A percentile compares a stretch with the other conserved stretches of the same genome.
Evolutionary conservation across 1,140 invertebrate genomes (phyloP).

Genomic region (Drosophila kikkawai): DNA sequence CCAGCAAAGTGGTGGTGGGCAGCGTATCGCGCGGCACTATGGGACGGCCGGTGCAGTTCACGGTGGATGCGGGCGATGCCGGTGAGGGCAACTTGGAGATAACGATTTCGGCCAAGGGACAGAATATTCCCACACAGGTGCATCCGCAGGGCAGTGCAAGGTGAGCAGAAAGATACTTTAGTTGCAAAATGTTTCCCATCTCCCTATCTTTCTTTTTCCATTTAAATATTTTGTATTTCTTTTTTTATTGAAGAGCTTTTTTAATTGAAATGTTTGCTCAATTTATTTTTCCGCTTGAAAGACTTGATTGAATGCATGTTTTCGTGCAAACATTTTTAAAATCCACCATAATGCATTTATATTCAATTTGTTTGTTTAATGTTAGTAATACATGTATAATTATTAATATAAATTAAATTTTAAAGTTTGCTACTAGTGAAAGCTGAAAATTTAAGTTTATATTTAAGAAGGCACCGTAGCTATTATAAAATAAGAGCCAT

Average conservation of each 20-base stretch:
- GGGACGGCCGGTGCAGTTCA: conserved; percentile 95
- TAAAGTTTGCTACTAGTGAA: neutral
- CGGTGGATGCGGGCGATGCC: conserved; percentile 97
- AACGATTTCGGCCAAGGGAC: conserved; percentile 96
- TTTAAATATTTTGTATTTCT: neutral
- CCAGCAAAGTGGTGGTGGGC: conserved; percentile 94
- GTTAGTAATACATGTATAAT: neutral
- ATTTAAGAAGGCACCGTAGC: too few species aligned
- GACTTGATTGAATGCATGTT: conserved; percentile 5
- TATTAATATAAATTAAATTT: neutral
- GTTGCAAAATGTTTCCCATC: neutral
- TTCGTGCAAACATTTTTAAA: conserved; percentile 3
- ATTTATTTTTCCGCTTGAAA: conserved; percentile 7
- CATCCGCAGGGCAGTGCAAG: conserved; percentile 92
- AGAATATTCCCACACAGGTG: conserved; percentile 99
- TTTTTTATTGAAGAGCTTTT: neutral
- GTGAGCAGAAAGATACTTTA: conserved; percentile 41
- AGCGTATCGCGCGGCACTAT: conserved; percentile 92
- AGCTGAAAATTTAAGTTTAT: neutral
- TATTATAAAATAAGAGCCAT: too few species aligned
- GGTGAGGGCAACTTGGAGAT: conserved; percentile 99
- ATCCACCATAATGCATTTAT: neutral
- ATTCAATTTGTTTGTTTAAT: conserved; percentile 5
- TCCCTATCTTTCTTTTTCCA: neutral
- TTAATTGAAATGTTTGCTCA: conserved; percentile 14